phyloP scores from a whole-genome alignment of 2,113 vertebrate species.

The Ophiodon elongatus region DNA sequence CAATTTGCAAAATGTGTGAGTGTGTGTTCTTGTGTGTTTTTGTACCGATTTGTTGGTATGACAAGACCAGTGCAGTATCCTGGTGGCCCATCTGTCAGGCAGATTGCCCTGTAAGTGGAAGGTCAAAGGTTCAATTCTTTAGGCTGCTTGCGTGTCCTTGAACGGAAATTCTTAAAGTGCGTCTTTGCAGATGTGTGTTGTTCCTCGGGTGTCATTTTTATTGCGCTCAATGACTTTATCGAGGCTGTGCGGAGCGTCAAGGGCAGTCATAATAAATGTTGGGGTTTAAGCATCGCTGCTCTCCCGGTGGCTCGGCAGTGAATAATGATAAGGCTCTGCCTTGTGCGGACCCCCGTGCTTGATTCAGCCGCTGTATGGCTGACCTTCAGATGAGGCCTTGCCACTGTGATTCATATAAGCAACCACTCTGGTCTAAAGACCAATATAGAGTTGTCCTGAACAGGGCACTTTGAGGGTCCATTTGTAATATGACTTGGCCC shows the following conservation, averaged over 20 bases:
- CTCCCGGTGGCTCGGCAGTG: constrained; percentile 38
- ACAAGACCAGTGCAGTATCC: background rate
- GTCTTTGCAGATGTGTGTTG: constrained; percentile 6
- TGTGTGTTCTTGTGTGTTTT: background rate
- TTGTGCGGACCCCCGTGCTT: constrained; percentile 30
- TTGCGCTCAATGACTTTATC: constrained; percentile 44
- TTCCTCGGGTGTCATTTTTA: constrained; percentile 43
- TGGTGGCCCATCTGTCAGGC: background rate
- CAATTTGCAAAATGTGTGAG: constrained; percentile 10
- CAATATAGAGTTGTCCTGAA: constrained; percentile 27
- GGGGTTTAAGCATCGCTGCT: constrained; percentile 39
- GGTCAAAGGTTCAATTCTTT: constrained; percentile 2
- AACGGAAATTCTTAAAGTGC: constrained; percentile 5
- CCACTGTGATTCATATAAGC: constrained; percentile 47
- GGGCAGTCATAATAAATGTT: constrained; percentile 62
- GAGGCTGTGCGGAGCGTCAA: constrained; percentile 31
- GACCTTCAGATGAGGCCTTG: constrained; percentile 61
- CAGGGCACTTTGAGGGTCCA: constrained; percentile 41
- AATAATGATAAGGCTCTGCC: constrained; percentile 54
- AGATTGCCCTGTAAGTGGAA: background rate
- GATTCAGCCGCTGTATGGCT: constrained; percentile 24
- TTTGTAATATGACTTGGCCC: constrained; percentile 39
- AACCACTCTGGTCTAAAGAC: constrained; percentile 41
- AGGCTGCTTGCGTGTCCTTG: background rate
- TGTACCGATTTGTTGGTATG: background rate